Evolutionary conservation across 2,888 invertebrate species (phyloP), one percentile per base, ranked within the genome.

Genomic region (Agonopterix arenella): DNA sequence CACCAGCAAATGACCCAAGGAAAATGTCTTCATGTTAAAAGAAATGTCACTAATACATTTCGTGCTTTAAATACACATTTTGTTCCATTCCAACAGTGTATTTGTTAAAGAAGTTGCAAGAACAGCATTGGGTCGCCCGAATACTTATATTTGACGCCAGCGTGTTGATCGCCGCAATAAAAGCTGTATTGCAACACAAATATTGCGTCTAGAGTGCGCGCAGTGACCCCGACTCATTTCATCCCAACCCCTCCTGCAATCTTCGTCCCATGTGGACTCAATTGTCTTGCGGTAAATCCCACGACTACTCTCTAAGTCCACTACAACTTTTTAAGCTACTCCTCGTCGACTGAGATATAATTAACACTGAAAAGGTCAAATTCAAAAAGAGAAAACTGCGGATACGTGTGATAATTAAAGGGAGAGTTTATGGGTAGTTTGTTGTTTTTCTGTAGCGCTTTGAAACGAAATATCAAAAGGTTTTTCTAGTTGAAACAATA

Each of bases 151-250:
- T 71, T 62, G 64, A 66, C 61, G 67, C 66, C 64, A 71, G 64
- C 69, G 66, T 76, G 79, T 77, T 77, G 79, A 76, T 80, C 76
- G 75, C 65, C 67, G 76, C 76, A 82, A 83, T 83, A 84, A 84
- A 85, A 75, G 73, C 70, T 73, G 76, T 81, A 83, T 81, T 80
- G 79, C 81, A 75, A 71, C 69, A 73, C 80, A 84, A 84, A 84
- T 82, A 84, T 85, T 79, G 77, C 75, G 78, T 67, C 67, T 69
- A 72, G 70, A 70, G 71, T 70, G 66, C 67, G 71, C 66, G 60
- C 72, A 66, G 59, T 76, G 76, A 80, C 78, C 81, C 74, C 78
- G 68, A 68, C 82, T 83, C 77, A 80, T 84, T 83, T 79, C 73
- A 70, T 75, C 76, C 73, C 80, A 78, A 76, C 74, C 76, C 80